Percentiles rank a stretch among this genome's conserved stretches.
Conservation (phyloP, 1,140 invertebrate species). For the Drosophila bocqueti region DNA sequence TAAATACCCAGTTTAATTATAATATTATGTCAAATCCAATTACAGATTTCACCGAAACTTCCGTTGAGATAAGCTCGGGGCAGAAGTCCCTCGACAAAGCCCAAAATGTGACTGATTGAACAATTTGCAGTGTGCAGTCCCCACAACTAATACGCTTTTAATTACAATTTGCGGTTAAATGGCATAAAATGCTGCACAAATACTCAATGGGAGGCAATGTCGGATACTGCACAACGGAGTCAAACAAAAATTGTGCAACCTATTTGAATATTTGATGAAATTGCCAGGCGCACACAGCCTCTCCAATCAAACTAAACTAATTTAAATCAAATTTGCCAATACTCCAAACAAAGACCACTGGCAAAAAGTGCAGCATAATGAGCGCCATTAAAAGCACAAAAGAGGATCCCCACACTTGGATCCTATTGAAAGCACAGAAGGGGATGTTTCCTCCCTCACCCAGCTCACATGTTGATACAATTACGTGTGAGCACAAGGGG, state of each 20-base stretch:
- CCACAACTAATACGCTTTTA: conserved; percentile 61
- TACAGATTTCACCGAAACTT: background rate
- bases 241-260: conserved; percentile 42
- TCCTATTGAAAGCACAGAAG: background rate
- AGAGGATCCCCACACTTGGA: conserved; percentile 10
- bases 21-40: conserved; percentile 1
- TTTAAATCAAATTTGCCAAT: conserved; percentile 64
- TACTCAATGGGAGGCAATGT: conserved; percentile 15
- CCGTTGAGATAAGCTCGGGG: background rate
- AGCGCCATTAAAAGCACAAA: conserved; percentile 60
- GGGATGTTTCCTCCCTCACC: background rate
- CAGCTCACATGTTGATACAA: conserved; percentile 41
- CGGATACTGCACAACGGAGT: conserved; percentile 3
- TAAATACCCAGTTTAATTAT: background rate
- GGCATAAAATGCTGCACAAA: conserved; percentile 37
- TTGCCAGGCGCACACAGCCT: conserved; percentile 17
- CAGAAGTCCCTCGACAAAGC: background rate
- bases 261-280: conserved; percentile 63
- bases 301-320: conserved; percentile 67
- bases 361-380: conserved; percentile 61
- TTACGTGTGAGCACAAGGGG: conserved; percentile 20
- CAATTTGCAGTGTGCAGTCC: conserved; percentile 14
- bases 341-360: conserved; percentile 18
- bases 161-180: conserved; percentile 66
- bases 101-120: conserved; percentile 40